Conservation (phyloP, 2,888 invertebrate species). For the Cataglyphis cursor region DNA sequence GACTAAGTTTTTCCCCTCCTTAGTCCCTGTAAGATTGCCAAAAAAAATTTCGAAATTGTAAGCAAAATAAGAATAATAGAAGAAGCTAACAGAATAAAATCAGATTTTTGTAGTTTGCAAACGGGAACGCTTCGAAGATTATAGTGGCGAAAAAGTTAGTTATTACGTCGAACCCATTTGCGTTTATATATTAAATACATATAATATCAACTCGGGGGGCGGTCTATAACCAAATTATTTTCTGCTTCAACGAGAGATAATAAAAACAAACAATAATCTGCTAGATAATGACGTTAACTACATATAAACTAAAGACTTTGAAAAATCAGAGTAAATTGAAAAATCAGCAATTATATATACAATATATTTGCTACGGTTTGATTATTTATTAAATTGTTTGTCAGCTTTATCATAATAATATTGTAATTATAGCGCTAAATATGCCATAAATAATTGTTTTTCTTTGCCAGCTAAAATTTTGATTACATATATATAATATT, state of each 20-base stretch:
- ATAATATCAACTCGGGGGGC: constrained; percentile 50
- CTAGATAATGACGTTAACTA: background rate
- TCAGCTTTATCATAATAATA: constrained; percentile 21
- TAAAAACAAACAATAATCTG: background rate
- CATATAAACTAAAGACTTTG: constrained; percentile 10
- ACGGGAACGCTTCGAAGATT: constrained; percentile 53
- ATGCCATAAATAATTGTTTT: background rate
- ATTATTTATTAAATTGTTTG: constrained; percentile 62
- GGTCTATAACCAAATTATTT: background rate
- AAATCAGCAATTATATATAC: constrained; percentile 14
- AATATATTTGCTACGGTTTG: constrained; percentile 35
- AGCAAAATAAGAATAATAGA: constrained; percentile 44
- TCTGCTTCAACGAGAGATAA: constrained; percentile 25
- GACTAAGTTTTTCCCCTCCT: constrained; percentile 54
- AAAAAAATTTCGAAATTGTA: constrained; percentile 63
- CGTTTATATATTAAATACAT: constrained; percentile 64
- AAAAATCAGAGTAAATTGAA: constrained; percentile 15
- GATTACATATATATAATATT: background rate
- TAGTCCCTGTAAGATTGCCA: constrained; percentile 62
- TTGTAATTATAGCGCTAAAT: constrained; percentile 16
- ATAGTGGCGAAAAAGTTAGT: constrained; percentile 16
- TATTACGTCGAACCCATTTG: constrained; percentile 50
- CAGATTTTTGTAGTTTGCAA: constrained; percentile 62
- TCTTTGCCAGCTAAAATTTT: background rate
- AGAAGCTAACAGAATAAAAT: constrained; percentile 59